Evolutionary conservation across 2,113 vertebrate species (phyloP).

Genomic region (Lynx canadensis): DNA sequence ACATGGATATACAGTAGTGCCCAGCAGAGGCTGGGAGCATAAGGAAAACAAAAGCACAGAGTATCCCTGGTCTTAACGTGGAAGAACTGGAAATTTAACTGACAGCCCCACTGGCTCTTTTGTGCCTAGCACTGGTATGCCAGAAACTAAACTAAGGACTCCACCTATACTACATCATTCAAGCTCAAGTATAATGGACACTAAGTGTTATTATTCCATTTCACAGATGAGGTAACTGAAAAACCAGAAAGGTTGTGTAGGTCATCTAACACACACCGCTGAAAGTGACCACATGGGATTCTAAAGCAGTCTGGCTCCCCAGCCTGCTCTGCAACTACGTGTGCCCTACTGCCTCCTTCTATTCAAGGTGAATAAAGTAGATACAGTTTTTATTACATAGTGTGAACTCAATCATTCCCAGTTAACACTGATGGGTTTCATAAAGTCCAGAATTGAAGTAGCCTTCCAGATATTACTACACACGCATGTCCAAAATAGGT

Average conservation of each 20-base stretch:
- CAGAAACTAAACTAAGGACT: not conserved
- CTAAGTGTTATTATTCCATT: not conserved
- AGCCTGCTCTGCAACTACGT: not conserved
- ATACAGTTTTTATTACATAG: not conserved
- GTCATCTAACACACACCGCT: not conserved
- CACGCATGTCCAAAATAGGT: not conserved
- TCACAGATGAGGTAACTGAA: not conserved
- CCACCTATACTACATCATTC: not conserved
- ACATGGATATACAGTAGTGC: too few species aligned
- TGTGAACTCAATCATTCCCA: not conserved
- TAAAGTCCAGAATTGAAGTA: not conserved
- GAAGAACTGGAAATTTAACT: not conserved
- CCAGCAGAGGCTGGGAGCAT: not conserved
- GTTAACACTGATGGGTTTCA: not conserved
- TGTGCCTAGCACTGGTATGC: fast-evolving
- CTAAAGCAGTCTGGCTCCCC: not conserved
- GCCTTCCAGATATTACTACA: not conserved
- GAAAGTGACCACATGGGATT: not conserved
- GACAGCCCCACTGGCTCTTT: not conserved
- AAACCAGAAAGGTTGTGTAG: not conserved
- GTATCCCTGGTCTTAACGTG: not conserved
- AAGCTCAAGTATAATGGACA: not conserved
- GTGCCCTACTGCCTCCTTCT: not conserved
- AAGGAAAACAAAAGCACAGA: not conserved
- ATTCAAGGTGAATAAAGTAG: not conserved